phyloP scores from a whole-genome alignment of 2,113 vertebrate species.

The Gopherus evgoodei region DNA sequence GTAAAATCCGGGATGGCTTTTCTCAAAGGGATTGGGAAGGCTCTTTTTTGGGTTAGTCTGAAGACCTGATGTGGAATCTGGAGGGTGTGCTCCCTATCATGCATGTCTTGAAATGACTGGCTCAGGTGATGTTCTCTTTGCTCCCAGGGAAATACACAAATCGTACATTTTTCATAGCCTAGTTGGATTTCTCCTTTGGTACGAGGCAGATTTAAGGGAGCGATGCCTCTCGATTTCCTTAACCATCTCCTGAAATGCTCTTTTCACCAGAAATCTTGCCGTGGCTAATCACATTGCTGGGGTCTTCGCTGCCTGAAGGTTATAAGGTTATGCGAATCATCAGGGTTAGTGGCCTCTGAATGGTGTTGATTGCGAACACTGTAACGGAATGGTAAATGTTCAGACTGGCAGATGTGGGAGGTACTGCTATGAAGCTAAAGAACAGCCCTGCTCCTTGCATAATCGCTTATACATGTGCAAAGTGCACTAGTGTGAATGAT shows the following conservation, averaged over 20 bases:
- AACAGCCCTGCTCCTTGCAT: background rate
- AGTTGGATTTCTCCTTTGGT: background rate
- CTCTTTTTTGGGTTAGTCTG: background rate
- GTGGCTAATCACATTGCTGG: background rate
- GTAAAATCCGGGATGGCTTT: background rate
- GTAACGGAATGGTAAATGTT: background rate
- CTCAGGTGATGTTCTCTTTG: background rate
- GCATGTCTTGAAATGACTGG: background rate
- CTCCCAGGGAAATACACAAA: background rate
- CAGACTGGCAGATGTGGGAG: background rate
- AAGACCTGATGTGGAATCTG: background rate
- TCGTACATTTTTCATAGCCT: background rate
- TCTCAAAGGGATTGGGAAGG: background rate
- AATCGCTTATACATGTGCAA: background rate
- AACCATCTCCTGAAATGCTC: background rate
- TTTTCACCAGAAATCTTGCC: constrained; percentile 14
- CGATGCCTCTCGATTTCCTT: background rate
- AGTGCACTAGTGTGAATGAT: background rate
- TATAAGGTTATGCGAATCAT: constrained; percentile 24
- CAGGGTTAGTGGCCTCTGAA: constrained; percentile 26
- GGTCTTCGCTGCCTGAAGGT: constrained; percentile 29
- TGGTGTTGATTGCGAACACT: constrained; percentile 31
- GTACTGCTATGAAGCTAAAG: background rate
- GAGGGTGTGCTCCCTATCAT: rapidly evolving
- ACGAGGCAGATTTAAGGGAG: background rate